phyloP scores from a whole-genome alignment of 2,797 vertebrate genomes.

The Lacerta bilineata region DNA sequence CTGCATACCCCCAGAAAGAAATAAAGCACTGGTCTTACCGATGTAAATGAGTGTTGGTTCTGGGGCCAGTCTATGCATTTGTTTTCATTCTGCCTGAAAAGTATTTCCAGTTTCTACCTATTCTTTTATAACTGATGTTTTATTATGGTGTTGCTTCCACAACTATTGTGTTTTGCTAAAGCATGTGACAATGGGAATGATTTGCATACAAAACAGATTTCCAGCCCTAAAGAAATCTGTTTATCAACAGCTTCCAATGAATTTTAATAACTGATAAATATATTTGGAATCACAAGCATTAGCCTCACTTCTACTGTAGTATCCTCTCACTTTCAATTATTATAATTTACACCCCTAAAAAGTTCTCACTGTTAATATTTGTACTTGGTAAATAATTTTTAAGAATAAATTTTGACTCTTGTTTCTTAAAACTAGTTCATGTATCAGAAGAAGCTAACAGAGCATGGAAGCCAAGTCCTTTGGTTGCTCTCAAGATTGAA shows the following conservation, averaged over 20 bases:
- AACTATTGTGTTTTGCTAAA: neutral
- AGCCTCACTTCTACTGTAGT: conserved; percentile 19
- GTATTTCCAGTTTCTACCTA: neutral
- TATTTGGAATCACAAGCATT: conserved; percentile 12
- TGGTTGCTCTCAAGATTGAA: neutral
- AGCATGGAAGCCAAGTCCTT: neutral
- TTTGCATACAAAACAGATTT: neutral
- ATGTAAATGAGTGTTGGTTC: neutral
- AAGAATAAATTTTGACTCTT: neutral
- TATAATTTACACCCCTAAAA: conserved; percentile 29
- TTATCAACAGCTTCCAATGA: conserved; percentile 1
- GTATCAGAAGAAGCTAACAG: neutral
- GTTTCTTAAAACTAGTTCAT: neutral
- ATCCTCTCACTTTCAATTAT: conserved; percentile 22
- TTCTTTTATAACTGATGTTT: neutral
- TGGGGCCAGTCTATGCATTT: neutral
- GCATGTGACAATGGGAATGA: neutral
- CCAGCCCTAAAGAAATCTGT: neutral
- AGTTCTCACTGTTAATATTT: conserved; percentile 28
- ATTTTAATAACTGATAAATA: conserved; percentile 13
- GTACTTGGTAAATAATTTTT: conserved; percentile 11
- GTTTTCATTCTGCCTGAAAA: neutral
- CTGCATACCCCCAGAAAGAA: too few species aligned
- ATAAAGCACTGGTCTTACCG: too few species aligned
- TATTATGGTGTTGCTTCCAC: neutral